A percentile compares a stretch with the other conserved stretches of the same genome.
These are phyloP conservation scores for Clarias pachynema DNA, from an alignment of 2,797 vertebrate species.

Conservation along the genomic window DNA sequence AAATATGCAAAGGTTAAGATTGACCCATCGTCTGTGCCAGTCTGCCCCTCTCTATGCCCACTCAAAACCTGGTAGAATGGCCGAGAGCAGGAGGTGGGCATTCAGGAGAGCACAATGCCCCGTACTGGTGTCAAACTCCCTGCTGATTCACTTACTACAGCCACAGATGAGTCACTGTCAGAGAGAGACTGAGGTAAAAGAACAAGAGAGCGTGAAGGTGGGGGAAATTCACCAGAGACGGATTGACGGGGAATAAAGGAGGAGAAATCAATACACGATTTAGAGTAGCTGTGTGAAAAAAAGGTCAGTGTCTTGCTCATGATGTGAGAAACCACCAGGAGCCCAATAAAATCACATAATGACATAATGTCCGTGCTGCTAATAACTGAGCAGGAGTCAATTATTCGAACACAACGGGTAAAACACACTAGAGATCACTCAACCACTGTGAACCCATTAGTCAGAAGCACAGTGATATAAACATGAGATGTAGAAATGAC, in stretches of 20 bases:
- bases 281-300: conserved; percentile 24
- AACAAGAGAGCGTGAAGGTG: background rate
- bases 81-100: conserved; percentile 29
- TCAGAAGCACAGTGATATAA: background rate
- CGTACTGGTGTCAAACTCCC: conserved; percentile 24
- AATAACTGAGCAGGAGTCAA: conserved; percentile 45
- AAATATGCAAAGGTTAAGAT: conserved; percentile 40
- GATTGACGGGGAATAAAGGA: background rate
- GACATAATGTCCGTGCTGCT: conserved; percentile 34
- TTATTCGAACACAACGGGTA: conserved; percentile 32
- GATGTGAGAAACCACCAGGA: background rate
- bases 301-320: conserved; percentile 2
- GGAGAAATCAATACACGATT: conserved; percentile 20
- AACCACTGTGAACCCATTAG: background rate
- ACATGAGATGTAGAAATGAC: background rate
- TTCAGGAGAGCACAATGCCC: conserved; percentile 26
- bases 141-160: conserved; percentile 37
- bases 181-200: no score
- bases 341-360: conserved; percentile 26
- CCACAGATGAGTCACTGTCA: background rate
- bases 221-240: conserved; percentile 5
- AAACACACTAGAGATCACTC: conserved; percentile 22
- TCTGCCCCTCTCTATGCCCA: conserved; percentile 20
- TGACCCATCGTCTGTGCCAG: conserved; percentile 12
- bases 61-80: conserved; percentile 19